Conservation (phyloP, 2,113 vertebrate species). For the Typhlomys cinereus region DNA sequence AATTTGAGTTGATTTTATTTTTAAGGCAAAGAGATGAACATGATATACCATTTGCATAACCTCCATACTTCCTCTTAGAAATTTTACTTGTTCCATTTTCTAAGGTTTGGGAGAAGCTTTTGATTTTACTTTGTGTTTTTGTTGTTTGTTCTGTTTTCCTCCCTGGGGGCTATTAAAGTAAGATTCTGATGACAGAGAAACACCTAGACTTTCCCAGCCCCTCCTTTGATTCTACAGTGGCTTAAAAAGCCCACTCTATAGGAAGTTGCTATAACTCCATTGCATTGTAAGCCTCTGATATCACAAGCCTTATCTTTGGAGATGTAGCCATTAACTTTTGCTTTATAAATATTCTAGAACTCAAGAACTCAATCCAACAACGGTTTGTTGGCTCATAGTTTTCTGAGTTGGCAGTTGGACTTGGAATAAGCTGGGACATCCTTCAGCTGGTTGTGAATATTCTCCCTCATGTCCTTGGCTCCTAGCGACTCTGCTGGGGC, state of each 20-base stretch:
- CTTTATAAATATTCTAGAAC: background rate
- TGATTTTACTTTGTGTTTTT: slow-evolving; percentile 26
- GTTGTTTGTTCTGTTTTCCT: background rate
- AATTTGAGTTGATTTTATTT: background rate
- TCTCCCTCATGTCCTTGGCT: background rate
- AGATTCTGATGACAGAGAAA: slow-evolving; percentile 1
- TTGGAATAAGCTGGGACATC: background rate
- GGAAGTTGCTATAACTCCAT: background rate
- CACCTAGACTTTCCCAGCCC: background rate
- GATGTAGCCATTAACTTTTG: background rate
- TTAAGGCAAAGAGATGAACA: background rate
- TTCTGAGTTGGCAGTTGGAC: background rate
- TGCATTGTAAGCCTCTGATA: background rate
- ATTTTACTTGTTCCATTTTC: slow-evolving; percentile 31
- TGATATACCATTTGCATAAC: background rate
- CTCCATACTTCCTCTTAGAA: background rate
- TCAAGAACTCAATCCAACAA: background rate
- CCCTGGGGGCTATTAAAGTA: background rate
- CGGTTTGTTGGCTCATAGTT: slow-evolving; percentile 3
- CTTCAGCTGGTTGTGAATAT: background rate
- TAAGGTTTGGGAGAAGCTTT: slow-evolving; percentile 25
- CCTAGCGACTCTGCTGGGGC: background rate
- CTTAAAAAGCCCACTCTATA: background rate
- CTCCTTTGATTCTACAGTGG: background rate
- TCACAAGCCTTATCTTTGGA: background rate